Evolutionary conservation across 2,888 invertebrate genomes (phyloP), one percentile per base, ranked within the genome.

Genomic region (Calliopum simillimum): DNA sequence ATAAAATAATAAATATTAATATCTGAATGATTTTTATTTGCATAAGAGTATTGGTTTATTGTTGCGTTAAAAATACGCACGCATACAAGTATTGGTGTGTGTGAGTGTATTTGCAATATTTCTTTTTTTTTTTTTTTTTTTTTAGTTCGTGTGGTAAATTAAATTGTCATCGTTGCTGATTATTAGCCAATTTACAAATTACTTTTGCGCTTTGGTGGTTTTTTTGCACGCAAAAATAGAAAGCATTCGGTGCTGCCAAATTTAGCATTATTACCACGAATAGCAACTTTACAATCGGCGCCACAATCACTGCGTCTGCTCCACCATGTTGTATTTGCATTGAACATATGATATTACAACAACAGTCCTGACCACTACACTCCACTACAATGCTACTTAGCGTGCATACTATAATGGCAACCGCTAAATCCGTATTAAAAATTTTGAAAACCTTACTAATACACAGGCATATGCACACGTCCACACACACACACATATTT

Each of bases 141-240:
- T 23, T 59, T n/a, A 41, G 23, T 61, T 11, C 14, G n/a, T 55
- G 55, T 43, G 47, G 64, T 51, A 55, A 55, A 55, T 55, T 64
- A 65, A 55, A 65, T 55, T 55, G 44, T 65, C 65, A 65, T 65
- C 55, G 65, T 14, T 41, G 41, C 13, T 55, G 65, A 65, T 55
- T 55, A 55, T 65, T 41, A 19, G 65, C 46, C 53, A 70, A 66
- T 70, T 70, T 62, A 46, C 49, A 70, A 70, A 70, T 70, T 53
- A 61, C 51, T 66, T 66, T 70, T 61, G 66, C 55, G 43, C 62
- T 64, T 70, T 59, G 53, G 61, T 5, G 70, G 49, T 44, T 58
- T 64, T 62, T 62, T 16, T 23, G 25, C 23, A 23, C 25, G 14
- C 19, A 49, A 12, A 63, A 51, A 53, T 16, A 44, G 16, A 33